Percentiles rank a stretch among this genome's conserved stretches.
Conservation (phyloP, 2,113 vertebrate genomes). For the Ophiodon elongatus region DNA sequence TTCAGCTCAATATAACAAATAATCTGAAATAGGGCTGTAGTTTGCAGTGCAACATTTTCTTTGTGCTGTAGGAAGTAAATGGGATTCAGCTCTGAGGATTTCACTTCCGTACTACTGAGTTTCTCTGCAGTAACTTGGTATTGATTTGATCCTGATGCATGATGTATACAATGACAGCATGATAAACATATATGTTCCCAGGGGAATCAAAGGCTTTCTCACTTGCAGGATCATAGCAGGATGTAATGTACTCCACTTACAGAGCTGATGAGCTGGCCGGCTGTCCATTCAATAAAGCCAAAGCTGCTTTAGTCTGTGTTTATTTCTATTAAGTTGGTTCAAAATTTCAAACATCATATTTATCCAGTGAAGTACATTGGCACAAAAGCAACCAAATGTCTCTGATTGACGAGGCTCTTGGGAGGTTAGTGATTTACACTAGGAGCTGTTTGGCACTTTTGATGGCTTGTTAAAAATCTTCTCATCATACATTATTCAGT, state of each 20-base stretch:
- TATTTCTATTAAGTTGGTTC: conserved; percentile 1
- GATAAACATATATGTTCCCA: conserved; percentile 37
- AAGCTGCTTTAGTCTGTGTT: conserved; percentile 39
- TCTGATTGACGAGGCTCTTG: neutral
- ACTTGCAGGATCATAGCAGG: conserved; percentile 26
- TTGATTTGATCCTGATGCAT: conserved; percentile 62
- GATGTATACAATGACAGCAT: conserved; percentile 39
- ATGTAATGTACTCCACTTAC: conserved; percentile 58
- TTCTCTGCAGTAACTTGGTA: conserved; percentile 38
- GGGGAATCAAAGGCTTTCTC: conserved; percentile 56
- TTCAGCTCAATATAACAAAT: conserved; percentile 22
- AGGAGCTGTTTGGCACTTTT: conserved; percentile 32
- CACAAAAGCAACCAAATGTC: neutral
- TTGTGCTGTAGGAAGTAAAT: conserved; percentile 23
- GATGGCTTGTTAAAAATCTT: conserved; percentile 25
- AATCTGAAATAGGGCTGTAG: conserved; percentile 7
- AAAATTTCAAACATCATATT: neutral
- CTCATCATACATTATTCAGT: conserved; percentile 41
- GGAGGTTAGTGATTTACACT: conserved; percentile 37
- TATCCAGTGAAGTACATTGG: neutral
- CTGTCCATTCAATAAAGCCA: conserved; percentile 26
- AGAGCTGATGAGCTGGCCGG: conserved; percentile 49
- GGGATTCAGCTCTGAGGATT: conserved; percentile 33
- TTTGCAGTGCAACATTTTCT: neutral
- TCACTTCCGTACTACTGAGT: conserved; percentile 34